A percentile compares a stretch with the other conserved stretches of the same genome.
Evolutionary conservation across 2,888 invertebrate genomes (phyloP).

Genomic region (Platycnemis pennipes): DNA sequence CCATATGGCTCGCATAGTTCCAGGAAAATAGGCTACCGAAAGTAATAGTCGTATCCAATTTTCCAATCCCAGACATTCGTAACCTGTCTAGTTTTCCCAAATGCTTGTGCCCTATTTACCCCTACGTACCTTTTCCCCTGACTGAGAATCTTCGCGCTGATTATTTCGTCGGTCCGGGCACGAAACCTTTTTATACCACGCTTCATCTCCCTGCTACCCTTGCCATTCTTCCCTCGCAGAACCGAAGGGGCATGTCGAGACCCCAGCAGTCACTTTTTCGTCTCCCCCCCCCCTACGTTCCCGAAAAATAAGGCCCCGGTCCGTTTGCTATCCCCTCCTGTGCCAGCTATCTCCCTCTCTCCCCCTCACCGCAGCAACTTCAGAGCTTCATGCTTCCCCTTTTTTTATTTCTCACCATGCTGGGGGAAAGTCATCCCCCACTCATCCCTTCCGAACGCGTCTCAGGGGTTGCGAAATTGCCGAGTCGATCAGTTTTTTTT

Average conservation of each 20-base stretch:
- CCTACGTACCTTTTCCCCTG: neutral
- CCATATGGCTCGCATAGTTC: no score
- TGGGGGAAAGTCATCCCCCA: neutral
- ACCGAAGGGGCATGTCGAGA: neutral
- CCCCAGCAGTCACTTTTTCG: neutral
- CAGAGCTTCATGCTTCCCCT: neutral
- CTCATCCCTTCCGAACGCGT: neutral
- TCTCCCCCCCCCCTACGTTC: neutral
- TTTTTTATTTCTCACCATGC: neutral
- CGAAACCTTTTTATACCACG: neutral
- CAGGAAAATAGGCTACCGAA: no score
- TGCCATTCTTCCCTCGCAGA: neutral
- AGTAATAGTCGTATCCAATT: no score
- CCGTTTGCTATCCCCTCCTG: neutral
- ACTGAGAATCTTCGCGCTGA: neutral
- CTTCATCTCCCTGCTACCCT: neutral
- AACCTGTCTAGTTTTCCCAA: no score
- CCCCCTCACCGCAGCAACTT: neutral
- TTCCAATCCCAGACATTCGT: no score
- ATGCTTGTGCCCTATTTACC: no score
- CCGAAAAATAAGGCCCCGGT: neutral
- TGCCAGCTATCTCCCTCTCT: neutral
- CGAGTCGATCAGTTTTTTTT: constrained; percentile 45
- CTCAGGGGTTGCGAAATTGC: constrained; percentile 61
- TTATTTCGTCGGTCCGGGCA: neutral